Evolutionary conservation across 2,113 vertebrate genomes (phyloP), one percentile per base, ranked within the genome.

Genomic region (Sialia sialis): DNA sequence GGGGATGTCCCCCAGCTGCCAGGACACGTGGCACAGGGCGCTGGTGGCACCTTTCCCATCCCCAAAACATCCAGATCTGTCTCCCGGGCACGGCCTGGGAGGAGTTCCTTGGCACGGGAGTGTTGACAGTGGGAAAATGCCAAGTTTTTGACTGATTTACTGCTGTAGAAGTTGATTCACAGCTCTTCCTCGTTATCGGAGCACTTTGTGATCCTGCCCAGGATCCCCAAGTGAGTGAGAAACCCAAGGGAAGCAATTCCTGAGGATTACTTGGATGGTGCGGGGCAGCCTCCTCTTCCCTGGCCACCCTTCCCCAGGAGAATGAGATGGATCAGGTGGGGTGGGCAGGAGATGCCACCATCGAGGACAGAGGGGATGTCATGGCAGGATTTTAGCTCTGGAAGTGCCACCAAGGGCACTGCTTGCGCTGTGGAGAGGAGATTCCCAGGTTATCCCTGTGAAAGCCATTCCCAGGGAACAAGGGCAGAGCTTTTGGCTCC

Each of bases 1-100:
- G 27, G 46, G 16, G 55, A 11, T 2, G 2, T 38, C 49, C 63
- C 80, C 5, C 30, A 56, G n/a, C 67, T 12, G 4, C 3, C 20
- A 34, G 21, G 34, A 66, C 43, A 79, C 0, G 1, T 3, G 10
- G 9, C n/a, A 41, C 6, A 1, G 6, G 2, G 3, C 19, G 39
- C 9, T 32, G 16, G 18, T 79, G 60, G 44, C 59, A 36, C 11
- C 48, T 5, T 55, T 73, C 23, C 10, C 49, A 14, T 2, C 38
- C 76, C 54, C n/a, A 68, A 76, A 85, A 49, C 29, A 32, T 54
- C 74, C 69, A 39, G 34, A 68, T 44, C 13, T 7, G 1, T 38
- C 34, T 23, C 54, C 59, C 21, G 23, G n/a, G 10, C 25, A 9
- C 2, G 32, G 36, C 11, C 38, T 55, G 36, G 75, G 44, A 76